A percentile compares a stretch with the other conserved stretches of the same genome.
Evolutionary conservation across 92 coral and sea anemone genomes (phyloP).

Genomic region (Chrysogorgia sp.): DNA sequence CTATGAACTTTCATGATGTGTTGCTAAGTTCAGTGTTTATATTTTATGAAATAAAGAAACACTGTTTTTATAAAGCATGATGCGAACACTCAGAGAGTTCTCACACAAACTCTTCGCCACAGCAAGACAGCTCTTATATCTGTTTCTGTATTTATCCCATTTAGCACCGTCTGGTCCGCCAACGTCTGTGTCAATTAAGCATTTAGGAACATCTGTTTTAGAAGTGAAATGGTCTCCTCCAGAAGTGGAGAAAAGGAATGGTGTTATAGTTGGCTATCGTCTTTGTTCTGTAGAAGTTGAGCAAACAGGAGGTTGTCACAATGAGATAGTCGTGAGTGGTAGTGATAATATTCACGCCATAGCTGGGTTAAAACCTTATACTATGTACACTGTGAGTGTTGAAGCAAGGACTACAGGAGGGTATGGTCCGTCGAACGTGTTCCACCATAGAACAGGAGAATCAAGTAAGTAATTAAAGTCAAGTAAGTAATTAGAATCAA

Average conservation of each 20-base stretch:
- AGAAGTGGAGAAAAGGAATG: conserved; percentile 26
- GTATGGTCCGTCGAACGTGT: conserved; percentile 15
- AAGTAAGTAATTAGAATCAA: no score
- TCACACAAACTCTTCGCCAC: no score
- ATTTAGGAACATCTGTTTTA: neutral
- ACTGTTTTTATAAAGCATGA: no score
- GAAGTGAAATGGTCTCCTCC: conserved; percentile 39
- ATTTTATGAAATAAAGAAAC: no score
- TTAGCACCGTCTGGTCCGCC: conserved; percentile 34
- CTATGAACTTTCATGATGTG: no score
- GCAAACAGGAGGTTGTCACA: conserved; percentile 2
- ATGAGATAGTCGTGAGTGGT: conserved; percentile 12
- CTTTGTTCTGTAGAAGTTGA: neutral
- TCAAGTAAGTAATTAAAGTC: conserved; percentile 12
- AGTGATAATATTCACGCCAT: neutral
- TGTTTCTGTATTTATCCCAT: neutral
- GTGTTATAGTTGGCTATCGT: conserved; percentile 23
- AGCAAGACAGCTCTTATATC: neutral
- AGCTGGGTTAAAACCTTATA: conserved; percentile 31
- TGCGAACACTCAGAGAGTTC: no score
- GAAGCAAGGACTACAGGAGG: conserved; percentile 33
- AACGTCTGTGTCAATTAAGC: neutral
- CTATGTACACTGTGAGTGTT: conserved; percentile 28
- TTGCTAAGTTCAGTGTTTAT: no score
- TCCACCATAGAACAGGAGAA: conserved; percentile 35